These are phyloP conservation scores for Scaptomyza parva DNA, from an alignment of 2,888 invertebrate species.

Conservation along the genomic window DNA sequence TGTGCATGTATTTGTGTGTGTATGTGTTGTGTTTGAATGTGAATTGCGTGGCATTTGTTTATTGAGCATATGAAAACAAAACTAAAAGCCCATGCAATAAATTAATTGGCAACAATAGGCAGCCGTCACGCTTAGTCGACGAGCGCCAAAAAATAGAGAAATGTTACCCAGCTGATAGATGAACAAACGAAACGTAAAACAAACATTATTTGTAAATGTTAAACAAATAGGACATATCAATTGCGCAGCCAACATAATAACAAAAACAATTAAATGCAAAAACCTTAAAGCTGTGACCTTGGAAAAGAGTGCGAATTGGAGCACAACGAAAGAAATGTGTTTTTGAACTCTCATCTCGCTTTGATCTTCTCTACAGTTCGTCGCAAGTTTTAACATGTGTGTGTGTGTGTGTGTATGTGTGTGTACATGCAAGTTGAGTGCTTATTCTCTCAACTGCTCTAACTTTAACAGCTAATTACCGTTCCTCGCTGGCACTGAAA, in stretches of 20 bases:
- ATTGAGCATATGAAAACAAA: slow-evolving; percentile 47
- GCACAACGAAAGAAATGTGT: slow-evolving; percentile 32
- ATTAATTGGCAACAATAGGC: slow-evolving; percentile 55
- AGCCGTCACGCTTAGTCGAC: slow-evolving; percentile 38
- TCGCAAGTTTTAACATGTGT: background rate
- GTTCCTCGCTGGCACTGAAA: slow-evolving; percentile 61
- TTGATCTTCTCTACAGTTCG: slow-evolving; percentile 27
- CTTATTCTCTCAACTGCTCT: background rate
- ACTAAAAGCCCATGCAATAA: slow-evolving; percentile 47
- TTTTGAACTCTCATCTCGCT: slow-evolving; percentile 7
- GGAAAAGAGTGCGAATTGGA: slow-evolving; percentile 33
- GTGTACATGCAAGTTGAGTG: background rate
- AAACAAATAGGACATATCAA: too few relatives aligned
- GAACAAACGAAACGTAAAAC: slow-evolving; percentile 33
- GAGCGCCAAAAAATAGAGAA: slow-evolving; percentile 39
- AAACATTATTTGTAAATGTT: slow-evolving; percentile 29
- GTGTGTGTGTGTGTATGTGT: background rate
- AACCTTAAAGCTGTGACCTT: slow-evolving; percentile 25
- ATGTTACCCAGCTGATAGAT: slow-evolving; percentile 35
- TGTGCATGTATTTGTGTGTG: background rate
- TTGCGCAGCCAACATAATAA: slow-evolving; percentile 20
- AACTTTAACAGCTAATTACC: slow-evolving; percentile 55
- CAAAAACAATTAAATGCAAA: slow-evolving; percentile 32
- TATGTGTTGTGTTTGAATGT: slow-evolving; percentile 6
- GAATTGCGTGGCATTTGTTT: slow-evolving; percentile 25